Conservation (phyloP, 2,888 invertebrate genomes). For the Meteorus colon region DNA sequence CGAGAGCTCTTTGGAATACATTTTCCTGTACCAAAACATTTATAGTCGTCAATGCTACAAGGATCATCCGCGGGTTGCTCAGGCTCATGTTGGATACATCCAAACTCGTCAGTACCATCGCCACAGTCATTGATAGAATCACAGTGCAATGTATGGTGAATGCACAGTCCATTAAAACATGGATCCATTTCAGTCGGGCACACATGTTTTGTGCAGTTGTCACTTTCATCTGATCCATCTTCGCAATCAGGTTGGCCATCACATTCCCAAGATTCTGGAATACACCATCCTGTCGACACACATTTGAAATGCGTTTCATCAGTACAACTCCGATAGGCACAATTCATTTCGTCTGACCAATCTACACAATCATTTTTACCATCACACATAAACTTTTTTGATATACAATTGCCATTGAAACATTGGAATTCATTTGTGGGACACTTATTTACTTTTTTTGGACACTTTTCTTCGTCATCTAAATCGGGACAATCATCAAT, state of each 20-base stretch:
- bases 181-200: conserved; percentile 72
- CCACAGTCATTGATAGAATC: conserved; percentile 78
- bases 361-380: not conserved
- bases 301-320: conserved; percentile 56
- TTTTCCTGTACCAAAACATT: conserved; percentile 56
- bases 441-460: conserved; percentile 25
- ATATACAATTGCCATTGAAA: not conserved
- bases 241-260: conserved; percentile 69
- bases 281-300: conserved; percentile 64
- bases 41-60: conserved; percentile 58
- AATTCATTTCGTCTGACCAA: not conserved
- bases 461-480: conserved; percentile 81
- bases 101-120: conserved; percentile 76
- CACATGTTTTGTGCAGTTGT: conserved; percentile 52
- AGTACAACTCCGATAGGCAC: conserved; percentile 62
- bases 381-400: not conserved
- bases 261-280: conserved; percentile 72
- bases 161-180: conserved; percentile 76
- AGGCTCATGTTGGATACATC: conserved; percentile 64
- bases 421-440: not conserved
- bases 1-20: conserved; percentile 71
- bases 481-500: conserved; percentile 84
- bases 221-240: conserved; percentile 69
- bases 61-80: conserved; percentile 25
- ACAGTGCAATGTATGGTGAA: conserved; percentile 76